phyloP scores from a whole-genome alignment of 2,113 vertebrate genomes.

The Sander lucioperca region DNA sequence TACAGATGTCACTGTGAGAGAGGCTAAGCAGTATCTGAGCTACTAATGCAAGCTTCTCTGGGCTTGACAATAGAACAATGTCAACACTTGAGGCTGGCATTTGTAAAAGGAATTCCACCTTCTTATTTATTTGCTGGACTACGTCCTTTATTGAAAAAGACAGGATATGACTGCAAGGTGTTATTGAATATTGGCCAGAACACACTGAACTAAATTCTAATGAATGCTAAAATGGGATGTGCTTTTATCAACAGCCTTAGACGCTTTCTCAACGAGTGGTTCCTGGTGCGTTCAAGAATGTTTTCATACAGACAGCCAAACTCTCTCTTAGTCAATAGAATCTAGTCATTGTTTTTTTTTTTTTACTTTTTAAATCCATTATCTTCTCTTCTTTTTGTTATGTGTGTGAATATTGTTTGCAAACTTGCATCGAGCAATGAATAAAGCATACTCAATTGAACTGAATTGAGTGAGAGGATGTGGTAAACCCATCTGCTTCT shows the following conservation, averaged over 20 bases:
- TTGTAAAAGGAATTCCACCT: slow-evolving; percentile 24
- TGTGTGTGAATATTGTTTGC: slow-evolving; percentile 15
- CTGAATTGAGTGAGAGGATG: neutral
- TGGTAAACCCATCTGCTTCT: neutral
- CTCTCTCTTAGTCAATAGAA: slow-evolving; percentile 7
- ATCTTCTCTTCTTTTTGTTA: neutral
- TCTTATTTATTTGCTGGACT: slow-evolving; percentile 41
- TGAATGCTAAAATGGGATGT: neutral
- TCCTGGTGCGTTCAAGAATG: neutral
- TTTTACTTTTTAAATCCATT: neutral
- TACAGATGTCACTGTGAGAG: slow-evolving; percentile 31
- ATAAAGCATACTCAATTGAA: neutral
- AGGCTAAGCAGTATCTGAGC: slow-evolving; percentile 7
- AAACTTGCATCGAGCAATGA: slow-evolving; percentile 4
- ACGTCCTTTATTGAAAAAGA: slow-evolving; percentile 44
- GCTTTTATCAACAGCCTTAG: slow-evolving; percentile 11
- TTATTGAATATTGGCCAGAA: slow-evolving; percentile 1
- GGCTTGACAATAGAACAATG: slow-evolving; percentile 34
- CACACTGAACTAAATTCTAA: neutral
- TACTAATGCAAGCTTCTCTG: slow-evolving; percentile 24
- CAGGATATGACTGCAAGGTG: slow-evolving; percentile 50
- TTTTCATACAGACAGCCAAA: neutral
- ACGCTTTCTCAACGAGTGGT: neutral
- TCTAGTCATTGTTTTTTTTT: neutral
- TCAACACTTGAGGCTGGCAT: slow-evolving; percentile 26